A percentile compares a stretch with the other conserved stretches of the same genome.
Conservation (phyloP, 2,113 vertebrate genomes). For the Steatornis caripensis region DNA sequence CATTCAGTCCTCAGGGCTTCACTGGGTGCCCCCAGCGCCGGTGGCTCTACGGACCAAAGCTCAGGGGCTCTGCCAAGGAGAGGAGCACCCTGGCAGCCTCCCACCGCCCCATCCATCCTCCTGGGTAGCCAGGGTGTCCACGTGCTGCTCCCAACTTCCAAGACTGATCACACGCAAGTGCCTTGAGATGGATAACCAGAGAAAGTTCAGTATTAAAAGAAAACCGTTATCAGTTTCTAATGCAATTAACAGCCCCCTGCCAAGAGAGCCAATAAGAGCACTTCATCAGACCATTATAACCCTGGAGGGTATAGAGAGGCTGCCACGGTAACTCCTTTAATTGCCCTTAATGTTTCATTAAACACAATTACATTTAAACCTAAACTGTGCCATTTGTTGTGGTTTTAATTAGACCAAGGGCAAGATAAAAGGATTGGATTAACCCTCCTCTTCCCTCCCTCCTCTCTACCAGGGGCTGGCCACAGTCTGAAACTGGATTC, state of each 20-base stretch:
- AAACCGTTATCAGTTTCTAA: slow-evolving; percentile 65
- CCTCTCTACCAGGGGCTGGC: neutral
- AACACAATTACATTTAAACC: slow-evolving; percentile 75
- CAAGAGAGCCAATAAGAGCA: slow-evolving; percentile 63
- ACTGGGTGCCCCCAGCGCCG: neutral
- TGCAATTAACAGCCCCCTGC: slow-evolving; percentile 69
- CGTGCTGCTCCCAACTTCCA: neutral
- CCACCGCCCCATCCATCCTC: neutral
- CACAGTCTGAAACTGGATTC: neutral
- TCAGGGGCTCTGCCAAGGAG: neutral
- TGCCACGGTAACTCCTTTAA: slow-evolving; percentile 67
- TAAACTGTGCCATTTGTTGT: slow-evolving; percentile 75
- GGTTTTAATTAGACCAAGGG: slow-evolving; percentile 73
- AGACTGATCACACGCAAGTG: neutral
- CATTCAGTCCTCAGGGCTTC: neutral
- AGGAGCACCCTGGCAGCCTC: neutral
- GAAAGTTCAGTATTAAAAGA: slow-evolving; percentile 47
- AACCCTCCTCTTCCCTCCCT: slow-evolving; percentile 42
- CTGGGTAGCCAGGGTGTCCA: neutral
- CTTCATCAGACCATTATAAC: slow-evolving; percentile 67
- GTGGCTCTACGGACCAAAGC: neutral
- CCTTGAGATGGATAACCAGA: neutral
- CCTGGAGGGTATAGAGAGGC: slow-evolving; percentile 64
- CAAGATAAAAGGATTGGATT: slow-evolving; percentile 63
- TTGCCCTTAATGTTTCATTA: slow-evolving; percentile 77